A percentile compares a stretch with the other conserved stretches of the same genome.
Conservation (phyloP, 2,113 vertebrate genomes). For the Atherinomorus stipes region DNA sequence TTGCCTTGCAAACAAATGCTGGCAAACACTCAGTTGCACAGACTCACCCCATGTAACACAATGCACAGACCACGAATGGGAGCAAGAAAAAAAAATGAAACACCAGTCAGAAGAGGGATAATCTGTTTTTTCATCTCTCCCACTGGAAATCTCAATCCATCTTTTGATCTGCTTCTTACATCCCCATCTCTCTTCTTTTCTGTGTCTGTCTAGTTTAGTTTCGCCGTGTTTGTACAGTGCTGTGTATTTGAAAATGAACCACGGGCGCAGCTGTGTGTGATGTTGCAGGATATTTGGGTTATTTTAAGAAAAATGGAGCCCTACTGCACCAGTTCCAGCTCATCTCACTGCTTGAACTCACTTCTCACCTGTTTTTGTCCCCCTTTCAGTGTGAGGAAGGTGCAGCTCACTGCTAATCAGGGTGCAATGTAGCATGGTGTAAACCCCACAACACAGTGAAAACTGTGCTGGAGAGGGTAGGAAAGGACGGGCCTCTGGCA, state of each 20-base stretch:
- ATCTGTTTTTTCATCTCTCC: slow-evolving; percentile 35
- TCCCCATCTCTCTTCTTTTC: not conserved
- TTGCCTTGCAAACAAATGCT: slow-evolving; percentile 34
- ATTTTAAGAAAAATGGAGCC: slow-evolving; percentile 13
- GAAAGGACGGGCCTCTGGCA: slow-evolving; percentile 50
- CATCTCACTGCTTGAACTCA: not conserved
- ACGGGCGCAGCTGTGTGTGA: not conserved
- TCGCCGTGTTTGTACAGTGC: not conserved
- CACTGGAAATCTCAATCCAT: slow-evolving; percentile 48
- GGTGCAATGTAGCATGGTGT: slow-evolving; percentile 33
- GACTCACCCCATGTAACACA: slow-evolving; percentile 10
- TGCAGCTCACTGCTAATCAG: slow-evolving; percentile 43
- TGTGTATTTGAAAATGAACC: not conserved
- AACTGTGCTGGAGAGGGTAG: slow-evolving; percentile 36
- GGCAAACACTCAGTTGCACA: slow-evolving; percentile 7
- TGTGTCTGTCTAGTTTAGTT: slow-evolving; percentile 1
- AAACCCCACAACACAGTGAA: slow-evolving; percentile 37
- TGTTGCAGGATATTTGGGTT: slow-evolving; percentile 1
- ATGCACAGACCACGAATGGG: not conserved
- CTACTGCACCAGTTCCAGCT: not conserved
- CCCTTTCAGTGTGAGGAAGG: slow-evolving; percentile 14
- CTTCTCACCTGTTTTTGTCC: not conserved
- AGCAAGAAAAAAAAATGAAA: slow-evolving; percentile 25
- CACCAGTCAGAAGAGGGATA: slow-evolving; percentile 18
- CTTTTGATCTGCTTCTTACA: slow-evolving; percentile 29